Evolutionary conservation across 2,888 invertebrate genomes (phyloP), one percentile per base, ranked within the genome.

Genomic region (Atherix ibis): DNA sequence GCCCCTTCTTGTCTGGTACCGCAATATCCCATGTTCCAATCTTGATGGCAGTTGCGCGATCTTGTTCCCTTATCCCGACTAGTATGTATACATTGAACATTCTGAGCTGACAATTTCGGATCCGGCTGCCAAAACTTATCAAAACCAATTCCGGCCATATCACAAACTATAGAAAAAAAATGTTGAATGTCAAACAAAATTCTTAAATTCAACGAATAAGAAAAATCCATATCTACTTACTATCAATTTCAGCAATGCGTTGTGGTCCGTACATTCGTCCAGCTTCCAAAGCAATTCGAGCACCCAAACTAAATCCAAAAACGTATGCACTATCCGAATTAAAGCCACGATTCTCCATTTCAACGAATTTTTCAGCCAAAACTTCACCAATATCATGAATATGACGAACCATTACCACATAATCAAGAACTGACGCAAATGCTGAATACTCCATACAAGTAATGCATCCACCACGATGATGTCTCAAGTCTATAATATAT

Each of bases 11-110:
- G 49, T 30, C 37, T 34, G 24, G 35, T 27, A 17, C 49, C 49
- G 39, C 49, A 50, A 17, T 44, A 35, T 5, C 49, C 49, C 48
- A 50, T 46, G 29, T 44, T 41, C 46, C 48, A 50, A 41, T 50
- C 43, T 33, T 48, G 48, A 37, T 50, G 46, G 18, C 49, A 50
- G 30, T 46, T 44, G 5, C 48, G 39, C 5, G 41, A 36, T 2
- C 35, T 16, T 1, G 49, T 48, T 31, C 49, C 49, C 24, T 46
- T 46, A 28, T 45, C 46, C 5, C 22, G 34, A 36, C 46, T 46
- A 3, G 48, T 48, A 25, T 46, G 46, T 28, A 48, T 48, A 31
- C 48, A 48, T 34, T 48, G 48, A 19, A 48, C 47, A 38, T 48
- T 48, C 35, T 45, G 34, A 2, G 47, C 48, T 2, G 48, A 42